These are phyloP conservation scores for Eurystomus glaucurus DNA, from an alignment of 2,797 vertebrate genomes.

Conservation along the genomic window DNA sequence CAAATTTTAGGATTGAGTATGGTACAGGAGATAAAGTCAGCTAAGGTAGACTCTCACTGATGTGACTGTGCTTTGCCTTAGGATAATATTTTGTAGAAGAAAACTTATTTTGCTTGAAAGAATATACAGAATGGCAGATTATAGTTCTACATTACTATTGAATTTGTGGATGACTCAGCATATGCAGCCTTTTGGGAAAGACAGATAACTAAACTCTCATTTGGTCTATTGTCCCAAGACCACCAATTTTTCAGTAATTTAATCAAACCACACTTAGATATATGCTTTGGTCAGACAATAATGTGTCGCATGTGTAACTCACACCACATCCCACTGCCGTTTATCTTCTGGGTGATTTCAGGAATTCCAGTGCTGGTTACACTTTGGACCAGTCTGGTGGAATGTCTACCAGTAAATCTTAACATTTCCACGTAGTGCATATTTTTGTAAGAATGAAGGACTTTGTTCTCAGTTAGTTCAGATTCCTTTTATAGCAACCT, in stretches of 20 bases:
- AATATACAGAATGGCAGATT: not conserved
- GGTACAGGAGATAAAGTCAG: not conserved
- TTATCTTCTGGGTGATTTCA: constrained; percentile 35
- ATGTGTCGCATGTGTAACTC: not conserved
- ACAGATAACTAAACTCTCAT: not conserved
- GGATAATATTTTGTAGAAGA: not conserved
- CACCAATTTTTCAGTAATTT: not conserved
- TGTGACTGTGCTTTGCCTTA: not conserved
- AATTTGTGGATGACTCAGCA: not conserved
- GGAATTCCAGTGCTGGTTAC: constrained; percentile 40
- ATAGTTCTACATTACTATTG: not conserved
- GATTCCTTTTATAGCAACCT: constrained; percentile 30
- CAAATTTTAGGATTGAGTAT: not conserved
- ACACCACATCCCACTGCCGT: not conserved
- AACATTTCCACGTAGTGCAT: not conserved
- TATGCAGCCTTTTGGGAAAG: not conserved
- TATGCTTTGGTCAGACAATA: not conserved
- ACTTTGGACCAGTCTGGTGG: constrained; percentile 26
- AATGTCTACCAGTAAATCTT: constrained; percentile 47
- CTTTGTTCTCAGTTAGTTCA: constrained; percentile 20
- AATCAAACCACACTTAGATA: not conserved
- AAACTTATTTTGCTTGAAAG: not conserved
- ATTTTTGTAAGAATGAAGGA: constrained; percentile 38
- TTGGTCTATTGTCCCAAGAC: not conserved
- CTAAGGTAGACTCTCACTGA: not conserved